Conservation (phyloP, 2,113 vertebrate species). For the Cynoglossus semilaevis region DNA sequence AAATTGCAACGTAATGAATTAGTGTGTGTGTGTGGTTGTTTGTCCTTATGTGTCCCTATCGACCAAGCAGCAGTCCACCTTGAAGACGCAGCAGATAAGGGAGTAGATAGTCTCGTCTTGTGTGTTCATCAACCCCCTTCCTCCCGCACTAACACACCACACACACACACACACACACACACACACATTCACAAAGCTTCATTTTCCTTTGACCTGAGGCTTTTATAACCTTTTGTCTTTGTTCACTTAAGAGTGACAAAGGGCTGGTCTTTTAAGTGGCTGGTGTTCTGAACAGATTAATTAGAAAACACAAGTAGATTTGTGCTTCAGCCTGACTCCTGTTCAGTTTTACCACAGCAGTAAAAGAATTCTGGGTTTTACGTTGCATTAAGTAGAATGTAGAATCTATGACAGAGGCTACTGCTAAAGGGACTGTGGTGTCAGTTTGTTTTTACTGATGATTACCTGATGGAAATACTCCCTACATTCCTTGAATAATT, state of each 20-base stretch:
- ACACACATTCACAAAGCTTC: background rate
- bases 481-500: too few relatives aligned
- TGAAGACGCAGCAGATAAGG: conserved; percentile 69
- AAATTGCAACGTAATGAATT: conserved; percentile 22
- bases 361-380: conserved; percentile 30
- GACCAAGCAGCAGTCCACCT: conserved; percentile 60
- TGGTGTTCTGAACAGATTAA: conserved; percentile 49
- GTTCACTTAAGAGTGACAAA: conserved; percentile 47
- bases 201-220: conserved; percentile 27
- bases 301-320: conserved; percentile 57
- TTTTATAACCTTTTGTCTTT: conserved; percentile 26
- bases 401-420: too few relatives aligned
- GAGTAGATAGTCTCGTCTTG: conserved; percentile 67
- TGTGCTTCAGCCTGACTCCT: conserved; percentile 42
- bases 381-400: background rate
- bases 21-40: conserved; percentile 8
- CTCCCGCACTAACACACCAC: conserved; percentile 34
- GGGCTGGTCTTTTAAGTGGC: conserved; percentile 26
- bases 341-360: conserved; percentile 31
- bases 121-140: conserved; percentile 44
- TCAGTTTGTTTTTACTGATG: too few relatives aligned
- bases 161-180: background rate
- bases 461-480: too few relatives aligned
- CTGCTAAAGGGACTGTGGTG: too few relatives aligned
- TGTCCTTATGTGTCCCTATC: conserved; percentile 46